Evolutionary conservation across 2,888 invertebrate genomes (phyloP).

Genomic region (Abrostola tripartita): DNA sequence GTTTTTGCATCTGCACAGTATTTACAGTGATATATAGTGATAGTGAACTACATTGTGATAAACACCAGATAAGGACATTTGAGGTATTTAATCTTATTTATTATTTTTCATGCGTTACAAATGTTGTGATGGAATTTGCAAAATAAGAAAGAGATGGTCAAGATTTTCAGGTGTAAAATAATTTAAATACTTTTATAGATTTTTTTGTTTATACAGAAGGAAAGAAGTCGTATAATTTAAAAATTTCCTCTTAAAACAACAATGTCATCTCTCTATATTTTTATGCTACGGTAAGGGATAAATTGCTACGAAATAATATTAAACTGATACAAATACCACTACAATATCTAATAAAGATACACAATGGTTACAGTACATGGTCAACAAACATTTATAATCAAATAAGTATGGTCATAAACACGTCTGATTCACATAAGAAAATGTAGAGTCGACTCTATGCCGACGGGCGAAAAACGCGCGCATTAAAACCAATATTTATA

Average conservation of each 20-base stretch:
- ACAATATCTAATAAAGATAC: neutral
- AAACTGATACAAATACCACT: neutral
- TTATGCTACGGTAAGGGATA: constrained; percentile 1
- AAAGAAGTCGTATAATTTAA: neutral
- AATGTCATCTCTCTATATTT: constrained; percentile 10
- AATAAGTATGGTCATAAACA: neutral
- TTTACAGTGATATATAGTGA: constrained; percentile 85
- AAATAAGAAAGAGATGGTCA: constrained; percentile 7
- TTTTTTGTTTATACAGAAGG: neutral
- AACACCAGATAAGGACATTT: constrained; percentile 77
- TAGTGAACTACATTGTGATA: constrained; percentile 86
- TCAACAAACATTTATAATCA: neutral
- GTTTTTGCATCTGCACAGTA: constrained; percentile 77
- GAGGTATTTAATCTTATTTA: constrained; percentile 73
- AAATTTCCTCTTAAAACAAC: neutral
- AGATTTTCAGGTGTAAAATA: constrained; percentile 3
- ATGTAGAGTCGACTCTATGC: constrained; percentile 29
- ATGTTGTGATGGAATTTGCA: constrained; percentile 20
- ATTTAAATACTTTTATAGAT: neutral
- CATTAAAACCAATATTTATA: constrained; percentile 4
- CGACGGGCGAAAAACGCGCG: constrained; percentile 42
- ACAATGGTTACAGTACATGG: neutral
- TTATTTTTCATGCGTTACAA: constrained; percentile 40
- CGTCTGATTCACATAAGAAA: constrained; percentile 7
- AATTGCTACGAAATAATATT: neutral